A percentile compares a stretch with the other conserved stretches of the same genome.
Evolutionary conservation across 2,113 vertebrate genomes (phyloP).

Genomic region (Seriola dumerili): DNA sequence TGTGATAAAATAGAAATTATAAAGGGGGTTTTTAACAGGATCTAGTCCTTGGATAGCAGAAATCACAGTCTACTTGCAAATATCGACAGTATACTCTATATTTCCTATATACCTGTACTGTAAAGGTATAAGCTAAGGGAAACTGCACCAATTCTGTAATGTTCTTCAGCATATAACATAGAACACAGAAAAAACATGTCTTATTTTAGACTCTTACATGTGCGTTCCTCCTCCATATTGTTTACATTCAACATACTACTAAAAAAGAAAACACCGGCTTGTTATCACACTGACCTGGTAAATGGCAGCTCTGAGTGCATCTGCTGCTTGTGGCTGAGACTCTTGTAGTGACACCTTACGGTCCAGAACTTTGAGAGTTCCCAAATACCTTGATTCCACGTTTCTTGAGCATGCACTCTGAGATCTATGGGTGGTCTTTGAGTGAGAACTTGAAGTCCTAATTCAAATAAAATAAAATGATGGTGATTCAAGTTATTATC

Average conservation of each 20-base stretch:
- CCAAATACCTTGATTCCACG: slow-evolving; percentile 88
- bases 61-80: background rate
- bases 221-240: background rate
- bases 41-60: background rate
- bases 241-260: background rate
- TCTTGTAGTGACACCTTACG: slow-evolving; percentile 77
- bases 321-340: slow-evolving; percentile 81
- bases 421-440: slow-evolving; percentile 55
- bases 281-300: slow-evolving; percentile 89
- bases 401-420: slow-evolving; percentile 62
- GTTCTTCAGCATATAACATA: too few species aligned
- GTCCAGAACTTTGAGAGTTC: slow-evolving; percentile 90
- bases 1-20: background rate
- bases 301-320: slow-evolving; percentile 89
- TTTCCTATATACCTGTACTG: too few species aligned
- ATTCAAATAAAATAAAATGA: slow-evolving; percentile 2
- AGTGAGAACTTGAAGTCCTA: slow-evolving; percentile 65
- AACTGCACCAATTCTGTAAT: too few species aligned
- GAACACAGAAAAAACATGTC: too few species aligned
- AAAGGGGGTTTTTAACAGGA: background rate
- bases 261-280: background rate
- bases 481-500: background rate
- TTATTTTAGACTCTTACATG: background rate
- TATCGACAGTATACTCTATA: background rate
- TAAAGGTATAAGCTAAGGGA: too few species aligned